Evolutionary conservation across 1,140 invertebrate genomes (phyloP).

Genomic region (Drosophila obscura): DNA sequence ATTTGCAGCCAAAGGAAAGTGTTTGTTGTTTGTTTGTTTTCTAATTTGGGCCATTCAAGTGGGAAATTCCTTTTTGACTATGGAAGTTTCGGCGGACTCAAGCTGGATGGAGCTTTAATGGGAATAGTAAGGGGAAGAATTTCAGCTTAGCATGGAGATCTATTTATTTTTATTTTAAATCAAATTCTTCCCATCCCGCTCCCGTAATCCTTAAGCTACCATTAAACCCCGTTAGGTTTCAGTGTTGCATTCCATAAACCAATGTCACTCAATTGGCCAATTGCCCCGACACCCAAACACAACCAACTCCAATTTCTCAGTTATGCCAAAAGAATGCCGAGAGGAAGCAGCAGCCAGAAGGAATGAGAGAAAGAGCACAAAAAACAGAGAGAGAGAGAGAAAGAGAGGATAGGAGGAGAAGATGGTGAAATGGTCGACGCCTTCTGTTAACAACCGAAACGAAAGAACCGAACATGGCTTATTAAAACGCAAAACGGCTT

Average conservation of each 20-base stretch:
- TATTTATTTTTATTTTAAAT: too few species aligned
- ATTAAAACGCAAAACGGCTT: slow-evolving; percentile 82
- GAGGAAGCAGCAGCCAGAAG: neutral
- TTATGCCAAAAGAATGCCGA: slow-evolving; percentile 56
- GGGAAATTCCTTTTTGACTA: slow-evolving; percentile 2
- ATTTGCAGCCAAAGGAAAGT: slow-evolving; percentile 15
- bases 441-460: slow-evolving; percentile 65
- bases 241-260: slow-evolving; percentile 42
- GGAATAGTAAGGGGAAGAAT: too few species aligned
- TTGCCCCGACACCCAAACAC: slow-evolving; percentile 28
- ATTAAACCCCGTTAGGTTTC: slow-evolving; percentile 30
- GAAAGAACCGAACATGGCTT: slow-evolving; percentile 74
- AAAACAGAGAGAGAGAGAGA: neutral
- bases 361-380: neutral
- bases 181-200: too few species aligned
- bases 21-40: neutral
- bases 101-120: too few species aligned
- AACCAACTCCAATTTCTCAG: slow-evolving; percentile 41
- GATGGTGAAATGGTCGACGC: slow-evolving; percentile 59
- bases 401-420: slow-evolving; percentile 7
- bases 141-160: too few species aligned
- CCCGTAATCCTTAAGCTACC: neutral
- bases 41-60: neutral
- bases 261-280: slow-evolving; percentile 67
- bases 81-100: too few species aligned